Evolutionary conservation across 64 coral and sea anemone genomes (phyloP), one percentile per base, ranked within the genome.

Genomic region (Porites lutea): DNA sequence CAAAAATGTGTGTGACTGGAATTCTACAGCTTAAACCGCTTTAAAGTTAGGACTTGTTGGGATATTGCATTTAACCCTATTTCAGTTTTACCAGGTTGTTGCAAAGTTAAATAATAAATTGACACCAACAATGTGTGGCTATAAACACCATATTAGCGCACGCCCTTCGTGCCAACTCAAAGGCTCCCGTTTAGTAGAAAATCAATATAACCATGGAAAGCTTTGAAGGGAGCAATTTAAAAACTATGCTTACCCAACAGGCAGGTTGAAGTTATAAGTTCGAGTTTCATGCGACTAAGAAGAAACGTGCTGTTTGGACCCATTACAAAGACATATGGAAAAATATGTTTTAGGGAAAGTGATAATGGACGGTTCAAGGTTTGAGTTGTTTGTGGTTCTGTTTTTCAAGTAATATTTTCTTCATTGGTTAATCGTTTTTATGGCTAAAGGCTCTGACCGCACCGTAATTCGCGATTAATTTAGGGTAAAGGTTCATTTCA

Each of bases 91-190:
- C 45, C 73, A 13, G 73, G 73, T 76, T 76, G 46, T 76, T 76
- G 16, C 16, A 44, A 76, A 48, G 47, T 52, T 76, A 76, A 76
- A 49, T 75, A 75, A 75, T 75, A 75, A 48, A 76, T 50, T 76
- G 37, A 18, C 73, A 76, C 73, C 46, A 76, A 50, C 73, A 18
- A 76, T 45, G 73, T 48, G 73, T 76, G 48, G 4, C 13, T 13
- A 45, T 74, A 37, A 57, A 7, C 5, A 57, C 54, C 12, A 9
- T 12, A 9, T 57, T 9, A 57, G 7, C 12, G 8, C 79, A 23
- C 37, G 59, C 79, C 18, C 13, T 48, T 82, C 23, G 37, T 53
- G 27, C 27, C 8, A 37, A 7, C 2, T 27, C 37, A 11, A 74
- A 2, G 3, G 11, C 13, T 3, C 48, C 48, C 48, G 37, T 74